phyloP scores from a whole-genome alignment of 2,113 vertebrate species.

The Pholis gunnellus region DNA sequence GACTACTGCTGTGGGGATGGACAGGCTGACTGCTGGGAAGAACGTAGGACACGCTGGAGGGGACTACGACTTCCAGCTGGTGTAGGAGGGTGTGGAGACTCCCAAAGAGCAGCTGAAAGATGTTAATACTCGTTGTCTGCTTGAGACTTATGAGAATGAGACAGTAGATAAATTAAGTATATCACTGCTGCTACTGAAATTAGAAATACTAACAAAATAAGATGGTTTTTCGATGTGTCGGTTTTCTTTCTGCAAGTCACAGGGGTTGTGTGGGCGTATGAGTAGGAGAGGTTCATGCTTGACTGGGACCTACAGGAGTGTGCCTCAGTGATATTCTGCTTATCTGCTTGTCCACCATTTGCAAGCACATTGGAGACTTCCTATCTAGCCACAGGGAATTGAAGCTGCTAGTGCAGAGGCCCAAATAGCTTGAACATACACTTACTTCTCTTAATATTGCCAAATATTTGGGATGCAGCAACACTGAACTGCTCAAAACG shows the following conservation, averaged over 20 bases:
- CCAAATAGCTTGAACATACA: slow-evolving; percentile 33
- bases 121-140: slow-evolving; percentile 11
- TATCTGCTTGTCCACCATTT: slow-evolving; percentile 64
- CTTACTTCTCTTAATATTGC: background rate
- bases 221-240: background rate
- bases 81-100: slow-evolving; percentile 25
- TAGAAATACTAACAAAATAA: slow-evolving; percentile 15
- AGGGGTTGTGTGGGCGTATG: background rate
- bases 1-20: slow-evolving; percentile 42
- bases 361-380: slow-evolving; percentile 38
- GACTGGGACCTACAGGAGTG: slow-evolving; percentile 46
- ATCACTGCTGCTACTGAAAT: slow-evolving; percentile 15
- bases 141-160: slow-evolving; percentile 49
- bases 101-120: slow-evolving; percentile 35
- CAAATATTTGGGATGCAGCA: background rate
- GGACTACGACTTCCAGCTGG: slow-evolving; percentile 50
- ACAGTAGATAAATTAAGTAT: slow-evolving; percentile 27
- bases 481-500: background rate
- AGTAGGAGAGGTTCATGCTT: slow-evolving; percentile 31
- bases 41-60: slow-evolving; percentile 39
- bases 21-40: slow-evolving; percentile 30
- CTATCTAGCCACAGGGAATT: slow-evolving; percentile 44
- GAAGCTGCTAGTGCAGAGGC: slow-evolving; percentile 25
- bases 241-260: slow-evolving; percentile 14
- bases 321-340: slow-evolving; percentile 50